Conservation (phyloP, 1,140 invertebrate species). For the Tenebrio molitor region DNA sequence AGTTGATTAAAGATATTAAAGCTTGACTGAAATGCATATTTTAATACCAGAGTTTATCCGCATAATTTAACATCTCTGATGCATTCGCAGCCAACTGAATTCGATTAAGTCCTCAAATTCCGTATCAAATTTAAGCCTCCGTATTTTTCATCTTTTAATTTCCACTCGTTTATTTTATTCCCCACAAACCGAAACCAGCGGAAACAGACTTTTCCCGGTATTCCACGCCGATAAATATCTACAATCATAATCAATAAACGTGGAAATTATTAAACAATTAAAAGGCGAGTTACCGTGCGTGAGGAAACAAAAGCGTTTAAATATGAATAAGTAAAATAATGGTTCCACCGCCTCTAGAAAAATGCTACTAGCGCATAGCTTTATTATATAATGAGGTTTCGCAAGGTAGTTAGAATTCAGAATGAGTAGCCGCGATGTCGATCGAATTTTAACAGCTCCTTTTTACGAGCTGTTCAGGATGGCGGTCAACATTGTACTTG, state of each 20-base stretch:
- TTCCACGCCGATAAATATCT: too few relatives aligned
- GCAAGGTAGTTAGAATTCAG: constrained; percentile 22
- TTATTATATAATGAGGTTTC: constrained; percentile 9
- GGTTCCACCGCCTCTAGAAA: neutral
- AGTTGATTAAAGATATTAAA: too few relatives aligned
- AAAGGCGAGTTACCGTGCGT: neutral
- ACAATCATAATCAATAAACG: neutral
- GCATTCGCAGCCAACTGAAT: too few relatives aligned
- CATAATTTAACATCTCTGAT: too few relatives aligned
- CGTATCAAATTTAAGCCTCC: too few relatives aligned
- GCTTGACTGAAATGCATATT: too few relatives aligned
- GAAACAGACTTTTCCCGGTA: too few relatives aligned
- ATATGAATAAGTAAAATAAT: neutral
- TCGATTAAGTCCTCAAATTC: too few relatives aligned
- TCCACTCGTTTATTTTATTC: too few relatives aligned
- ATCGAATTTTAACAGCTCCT: constrained; percentile 40
- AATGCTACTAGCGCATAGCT: neutral
- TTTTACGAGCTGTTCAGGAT: constrained; percentile 39
- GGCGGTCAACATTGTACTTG: constrained; percentile 43
- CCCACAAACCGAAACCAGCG: too few relatives aligned
- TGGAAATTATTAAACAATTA: neutral
- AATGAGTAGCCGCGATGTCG: constrained; percentile 39
- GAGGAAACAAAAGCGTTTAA: neutral
- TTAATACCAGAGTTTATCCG: too few relatives aligned
- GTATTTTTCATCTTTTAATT: too few relatives aligned